These are phyloP conservation scores for Ophion ventricosus DNA, from an alignment of 2,888 invertebrate genomes.

Conservation along the genomic window DNA sequence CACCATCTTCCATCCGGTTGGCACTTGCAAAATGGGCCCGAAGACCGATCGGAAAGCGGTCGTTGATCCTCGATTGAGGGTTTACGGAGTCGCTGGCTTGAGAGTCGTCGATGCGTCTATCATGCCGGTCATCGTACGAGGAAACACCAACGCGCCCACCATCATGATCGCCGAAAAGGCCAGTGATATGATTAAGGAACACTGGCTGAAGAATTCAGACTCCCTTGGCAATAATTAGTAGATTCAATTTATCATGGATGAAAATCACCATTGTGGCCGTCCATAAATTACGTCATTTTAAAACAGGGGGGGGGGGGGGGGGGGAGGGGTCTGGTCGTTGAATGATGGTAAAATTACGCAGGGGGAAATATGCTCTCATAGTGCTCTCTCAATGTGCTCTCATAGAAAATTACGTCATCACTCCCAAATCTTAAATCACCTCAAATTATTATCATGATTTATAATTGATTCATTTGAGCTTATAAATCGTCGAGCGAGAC, in stretches of 20 bases:
- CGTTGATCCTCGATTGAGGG: slow-evolving; percentile 85
- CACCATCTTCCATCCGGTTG: slow-evolving; percentile 88
- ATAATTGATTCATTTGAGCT: too few relatives aligned
- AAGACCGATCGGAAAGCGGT: slow-evolving; percentile 83
- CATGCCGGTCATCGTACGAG: slow-evolving; percentile 87
- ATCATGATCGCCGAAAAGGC: slow-evolving; percentile 89
- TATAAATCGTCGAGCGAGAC: too few relatives aligned
- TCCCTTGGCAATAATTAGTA: background rate
- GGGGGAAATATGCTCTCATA: too few relatives aligned
- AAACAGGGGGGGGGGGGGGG: too few relatives aligned
- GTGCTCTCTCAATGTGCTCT: too few relatives aligned
- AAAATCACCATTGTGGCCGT: background rate
- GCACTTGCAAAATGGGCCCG: slow-evolving; percentile 87
- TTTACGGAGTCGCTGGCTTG: slow-evolving; percentile 84
- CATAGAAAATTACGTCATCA: too few relatives aligned
- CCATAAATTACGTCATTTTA: too few relatives aligned
- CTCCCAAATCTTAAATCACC: too few relatives aligned
- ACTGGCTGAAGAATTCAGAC: slow-evolving; percentile 81
- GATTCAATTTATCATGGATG: slow-evolving; percentile 32
- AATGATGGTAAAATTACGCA: too few relatives aligned
- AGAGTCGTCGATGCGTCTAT: slow-evolving; percentile 88
- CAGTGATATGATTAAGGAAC: slow-evolving; percentile 86
- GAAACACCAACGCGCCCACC: slow-evolving; percentile 86
- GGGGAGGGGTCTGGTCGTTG: too few relatives aligned
- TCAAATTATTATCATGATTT: too few relatives aligned